Evolutionary conservation across 1,140 invertebrate genomes (phyloP), one percentile per base, ranked within the genome.

Genomic region (Aethina tumida): DNA sequence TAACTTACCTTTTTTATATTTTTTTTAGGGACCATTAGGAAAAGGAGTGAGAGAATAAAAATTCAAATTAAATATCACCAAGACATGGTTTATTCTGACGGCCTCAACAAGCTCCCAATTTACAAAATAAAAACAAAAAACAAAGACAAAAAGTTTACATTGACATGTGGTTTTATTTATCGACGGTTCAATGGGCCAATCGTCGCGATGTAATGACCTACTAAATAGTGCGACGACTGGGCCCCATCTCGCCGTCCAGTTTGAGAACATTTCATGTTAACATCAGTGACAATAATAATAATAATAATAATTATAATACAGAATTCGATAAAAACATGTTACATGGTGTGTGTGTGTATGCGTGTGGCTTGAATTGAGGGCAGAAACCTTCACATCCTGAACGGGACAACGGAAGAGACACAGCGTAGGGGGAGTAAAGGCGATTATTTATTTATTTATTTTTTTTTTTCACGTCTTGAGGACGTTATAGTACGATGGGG

Each of bases 41-140:
- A 36, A 27, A 24, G 33, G 29, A 36, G 22, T 24, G n/a, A 24
- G 30, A 24, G 24, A 50, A 52, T 38, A 32, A 49, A 51, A 53
- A 51, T 30, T 41, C n/a, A 33, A 15, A 39, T 44, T 43, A 40
- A 55, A 54, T 59, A 59, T 75, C 69, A 75, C 71, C 55, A 73
- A 72, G 73, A 75, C 73, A 74, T 69, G 70, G 66, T 75, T 74
- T 75, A 74, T 74, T 75, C 71, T 72, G 69, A 73, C 70, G 66
- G 70, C 69, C 71, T 74, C 71, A 74, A 72, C 62, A 61, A 71
- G 70, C 65, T 73, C 67, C 66, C 69, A 73, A 46, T 55, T 57
- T 59, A 59, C 50, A 59, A 53, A 59, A 52, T n/a, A 17, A 17
- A 17, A 25, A 8, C 10, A 19, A 20, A 20, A 21, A 8, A 25